Conservation (phyloP, 2,888 invertebrate genomes). For the Lithophane socia region DNA sequence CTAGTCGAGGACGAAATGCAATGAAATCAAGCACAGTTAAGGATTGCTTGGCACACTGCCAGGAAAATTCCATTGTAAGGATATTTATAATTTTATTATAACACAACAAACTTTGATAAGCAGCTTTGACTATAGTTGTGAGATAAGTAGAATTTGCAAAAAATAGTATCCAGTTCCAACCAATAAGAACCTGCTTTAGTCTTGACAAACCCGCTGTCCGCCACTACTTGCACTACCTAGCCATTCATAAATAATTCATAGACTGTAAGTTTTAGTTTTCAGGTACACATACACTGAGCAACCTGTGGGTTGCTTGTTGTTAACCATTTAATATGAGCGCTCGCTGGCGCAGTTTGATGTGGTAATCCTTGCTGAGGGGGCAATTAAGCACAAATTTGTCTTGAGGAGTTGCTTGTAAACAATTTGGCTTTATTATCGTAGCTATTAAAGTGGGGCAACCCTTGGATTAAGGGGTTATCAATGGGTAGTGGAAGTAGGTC, state of each 20-base stretch:
- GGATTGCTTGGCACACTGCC: too few species aligned
- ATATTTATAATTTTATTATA: too few species aligned
- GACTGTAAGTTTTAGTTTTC: conserved; percentile 82
- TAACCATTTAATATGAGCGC: conserved; percentile 75
- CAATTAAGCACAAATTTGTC: conserved; percentile 66
- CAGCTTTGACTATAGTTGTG: too few species aligned
- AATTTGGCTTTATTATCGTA: conserved; percentile 41
- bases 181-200: not conserved
- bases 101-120: too few species aligned
- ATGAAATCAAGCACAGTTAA: too few species aligned
- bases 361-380: conserved; percentile 60
- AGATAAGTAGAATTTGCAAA: not conserved
- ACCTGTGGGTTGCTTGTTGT: conserved; percentile 76
- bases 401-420: conserved; percentile 39
- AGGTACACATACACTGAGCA: conserved; percentile 74
- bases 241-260: conserved; percentile 79
- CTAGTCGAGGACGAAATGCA: not conserved
- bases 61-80: too few species aligned
- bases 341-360: conserved; percentile 69
- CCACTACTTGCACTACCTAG: conserved; percentile 45
- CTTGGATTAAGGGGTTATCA: conserved; percentile 16
- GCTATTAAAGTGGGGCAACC: conserved; percentile 1
- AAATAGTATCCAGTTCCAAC: not conserved
- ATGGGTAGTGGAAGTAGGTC: not conserved
- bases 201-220: conserved; percentile 32